A percentile compares a stretch with the other conserved stretches of the same genome.
phyloP scores from a whole-genome alignment of 1,140 invertebrate genomes.

The Formica selysi region DNA sequence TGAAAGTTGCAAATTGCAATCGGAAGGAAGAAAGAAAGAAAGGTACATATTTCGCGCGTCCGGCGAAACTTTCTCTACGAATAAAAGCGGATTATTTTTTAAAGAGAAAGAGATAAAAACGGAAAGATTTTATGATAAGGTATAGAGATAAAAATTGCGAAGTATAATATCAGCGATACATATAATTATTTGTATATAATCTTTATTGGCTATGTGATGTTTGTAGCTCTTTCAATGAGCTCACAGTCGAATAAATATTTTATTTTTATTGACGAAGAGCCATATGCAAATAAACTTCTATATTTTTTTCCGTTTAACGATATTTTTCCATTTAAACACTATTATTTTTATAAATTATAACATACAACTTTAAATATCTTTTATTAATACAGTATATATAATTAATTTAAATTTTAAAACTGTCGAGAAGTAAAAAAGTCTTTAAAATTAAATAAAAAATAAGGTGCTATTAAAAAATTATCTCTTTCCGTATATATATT shows the following conservation, averaged over 20 bases:
- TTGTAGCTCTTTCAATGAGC: neutral
- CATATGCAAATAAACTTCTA: neutral
- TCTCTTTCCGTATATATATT: neutral
- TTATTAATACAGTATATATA: neutral
- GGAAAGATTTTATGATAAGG: neutral
- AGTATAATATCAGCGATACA: neutral
- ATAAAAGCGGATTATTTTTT: constrained; percentile 44
- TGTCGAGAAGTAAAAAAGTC: neutral
- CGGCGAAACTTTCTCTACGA: neutral
- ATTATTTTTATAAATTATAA: constrained; percentile 6
- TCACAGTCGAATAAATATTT: constrained; percentile 33
- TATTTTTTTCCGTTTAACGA: neutral
- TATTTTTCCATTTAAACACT: neutral
- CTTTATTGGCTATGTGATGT: neutral
- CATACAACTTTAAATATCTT: neutral
- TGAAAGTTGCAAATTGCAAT: constrained; percentile 48
- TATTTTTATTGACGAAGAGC: constrained; percentile 24
- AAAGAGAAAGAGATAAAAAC: neutral
- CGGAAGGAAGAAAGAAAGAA: constrained; percentile 9
- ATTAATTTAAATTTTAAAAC: constrained; percentile 3
- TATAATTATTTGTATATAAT: constrained; percentile 11
- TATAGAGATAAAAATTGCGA: neutral
- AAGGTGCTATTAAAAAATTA: neutral
- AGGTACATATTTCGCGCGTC: constrained; percentile 1
- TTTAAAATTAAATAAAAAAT: neutral